These are phyloP conservation scores for Poeciliopsis turrubarensis DNA, from an alignment of 2,113 vertebrate species.

Conservation along the genomic window DNA sequence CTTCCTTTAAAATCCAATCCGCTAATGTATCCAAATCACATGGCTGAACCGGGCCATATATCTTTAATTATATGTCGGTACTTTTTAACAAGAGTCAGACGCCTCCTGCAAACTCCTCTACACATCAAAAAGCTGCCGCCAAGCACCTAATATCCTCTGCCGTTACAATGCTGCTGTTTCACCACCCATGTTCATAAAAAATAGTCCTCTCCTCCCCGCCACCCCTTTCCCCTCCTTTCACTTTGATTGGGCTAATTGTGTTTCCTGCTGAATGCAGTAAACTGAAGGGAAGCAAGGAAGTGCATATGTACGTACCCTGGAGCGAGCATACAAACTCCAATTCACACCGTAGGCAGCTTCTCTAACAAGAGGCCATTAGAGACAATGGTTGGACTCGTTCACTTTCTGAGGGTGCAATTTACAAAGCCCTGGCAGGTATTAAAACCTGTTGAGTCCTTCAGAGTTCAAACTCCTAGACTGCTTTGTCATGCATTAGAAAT, in stretches of 20 bases:
- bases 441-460: slow-evolving; percentile 55
- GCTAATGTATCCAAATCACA: slow-evolving; percentile 79
- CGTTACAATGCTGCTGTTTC: slow-evolving; percentile 72
- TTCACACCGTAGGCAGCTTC: slow-evolving; percentile 67
- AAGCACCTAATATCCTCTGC: slow-evolving; percentile 73
- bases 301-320: slow-evolving; percentile 56
- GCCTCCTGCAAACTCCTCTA: slow-evolving; percentile 54
- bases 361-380: slow-evolving; percentile 72
- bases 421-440: slow-evolving; percentile 68
- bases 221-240: slow-evolving; percentile 52
- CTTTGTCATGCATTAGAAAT: slow-evolving; percentile 32
- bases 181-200: slow-evolving; percentile 77
- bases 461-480: slow-evolving; percentile 43
- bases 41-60: slow-evolving; percentile 70
- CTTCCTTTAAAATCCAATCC: slow-evolving; percentile 77
- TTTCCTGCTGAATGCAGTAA: slow-evolving; percentile 79
- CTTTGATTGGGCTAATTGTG: slow-evolving; percentile 80
- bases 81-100: slow-evolving; percentile 76
- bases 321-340: slow-evolving; percentile 64
- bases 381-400: slow-evolving; percentile 79
- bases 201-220: slow-evolving; percentile 15
- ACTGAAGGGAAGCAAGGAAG: slow-evolving; percentile 65
- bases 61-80: slow-evolving; percentile 69
- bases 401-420: slow-evolving; percentile 73
- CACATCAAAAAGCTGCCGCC: slow-evolving; percentile 75